Evolutionary conservation across 2,113 vertebrate genomes (phyloP).

Genomic region (Columba livia): DNA sequence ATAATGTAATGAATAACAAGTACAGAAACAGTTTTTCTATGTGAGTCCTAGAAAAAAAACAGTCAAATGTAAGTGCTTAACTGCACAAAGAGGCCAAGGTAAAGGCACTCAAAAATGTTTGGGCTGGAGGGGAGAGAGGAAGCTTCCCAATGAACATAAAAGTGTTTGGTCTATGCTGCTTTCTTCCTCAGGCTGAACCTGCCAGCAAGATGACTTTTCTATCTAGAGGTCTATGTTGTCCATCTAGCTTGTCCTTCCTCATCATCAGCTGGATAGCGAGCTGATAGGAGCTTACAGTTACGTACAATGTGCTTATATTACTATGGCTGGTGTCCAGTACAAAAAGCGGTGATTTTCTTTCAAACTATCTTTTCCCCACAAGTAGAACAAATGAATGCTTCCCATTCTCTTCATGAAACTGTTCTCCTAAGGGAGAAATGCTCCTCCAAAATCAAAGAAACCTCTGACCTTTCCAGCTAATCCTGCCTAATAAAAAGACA

Average conservation of each 20-base stretch:
- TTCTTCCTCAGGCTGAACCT: not conserved
- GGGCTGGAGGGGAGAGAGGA: not conserved
- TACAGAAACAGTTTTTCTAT: not conserved
- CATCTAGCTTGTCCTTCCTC: not conserved
- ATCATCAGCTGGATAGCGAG: not conserved
- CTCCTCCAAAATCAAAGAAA: not conserved
- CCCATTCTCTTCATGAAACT: not conserved
- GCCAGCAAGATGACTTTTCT: not conserved
- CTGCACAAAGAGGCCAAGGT: not conserved
- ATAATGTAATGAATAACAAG: not conserved
- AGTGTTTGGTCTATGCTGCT: not conserved
- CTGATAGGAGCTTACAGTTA: not conserved
- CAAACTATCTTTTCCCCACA: not conserved
- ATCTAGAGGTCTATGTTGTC: not conserved
- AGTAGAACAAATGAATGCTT: not conserved
- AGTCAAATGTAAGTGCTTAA: not conserved
- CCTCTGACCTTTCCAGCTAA: not conserved
- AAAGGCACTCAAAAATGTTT: not conserved
- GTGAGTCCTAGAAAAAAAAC: not conserved
- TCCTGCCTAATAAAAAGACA: not conserved
- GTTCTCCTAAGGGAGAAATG: not conserved
- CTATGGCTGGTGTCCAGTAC: not conserved
- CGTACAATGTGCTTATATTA: not conserved
- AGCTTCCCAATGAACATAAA: not conserved
- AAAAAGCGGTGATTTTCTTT: not conserved